Evolutionary conservation across 2,113 vertebrate genomes (phyloP), one percentile per base, ranked within the genome.

Genomic region (Azemiops feae): DNA sequence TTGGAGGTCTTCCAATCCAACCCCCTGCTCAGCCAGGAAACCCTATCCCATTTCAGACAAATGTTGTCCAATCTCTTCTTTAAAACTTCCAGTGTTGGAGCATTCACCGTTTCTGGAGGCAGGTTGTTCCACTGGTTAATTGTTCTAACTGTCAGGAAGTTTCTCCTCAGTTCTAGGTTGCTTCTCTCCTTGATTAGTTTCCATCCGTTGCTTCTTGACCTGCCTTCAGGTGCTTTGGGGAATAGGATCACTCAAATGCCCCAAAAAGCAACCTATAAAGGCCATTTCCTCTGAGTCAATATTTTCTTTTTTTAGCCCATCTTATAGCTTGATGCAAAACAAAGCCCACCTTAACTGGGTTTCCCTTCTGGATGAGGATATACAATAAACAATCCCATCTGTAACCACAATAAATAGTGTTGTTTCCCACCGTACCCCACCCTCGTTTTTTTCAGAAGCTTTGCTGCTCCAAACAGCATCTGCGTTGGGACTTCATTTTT

Each of bases 401-500:
- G 57, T 45, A 88, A 52, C 86, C 90, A 45, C 4, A 10, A 43
- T 23, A 89, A 30, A 43, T 47, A 87, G 0, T 53, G 54, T 30
- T 22, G 25, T 10, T n/a, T 39, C 43, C 9, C 9, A 20, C 30
- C 20, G 91, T 88, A 34, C 64, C 64, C 34, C 64, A 74, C 5
- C 14, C 64, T 74, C 64, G 20, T 90, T 94, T 95, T 95, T 96
- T 95, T 96, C 45, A 74, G 27, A 45, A 94, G 74, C 2, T 0
- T 39, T 0, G 0, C 91, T 3, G 0, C 81, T 96, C 94, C 45
- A 3, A 96, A 95, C 92, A 95, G 93, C 96, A 96, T 95, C 97
- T 97, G 95, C 88, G 96, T 74, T 90, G 1, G 27, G 39, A 88
- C 93, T 96, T 95, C 95, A 94, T 96, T 96, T 97, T 96, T 96